A percentile compares a stretch with the other conserved stretches of the same genome.
These are phyloP conservation scores for Trichonephila clavata DNA, from an alignment of 1,140 invertebrate genomes.

Conservation along the genomic window DNA sequence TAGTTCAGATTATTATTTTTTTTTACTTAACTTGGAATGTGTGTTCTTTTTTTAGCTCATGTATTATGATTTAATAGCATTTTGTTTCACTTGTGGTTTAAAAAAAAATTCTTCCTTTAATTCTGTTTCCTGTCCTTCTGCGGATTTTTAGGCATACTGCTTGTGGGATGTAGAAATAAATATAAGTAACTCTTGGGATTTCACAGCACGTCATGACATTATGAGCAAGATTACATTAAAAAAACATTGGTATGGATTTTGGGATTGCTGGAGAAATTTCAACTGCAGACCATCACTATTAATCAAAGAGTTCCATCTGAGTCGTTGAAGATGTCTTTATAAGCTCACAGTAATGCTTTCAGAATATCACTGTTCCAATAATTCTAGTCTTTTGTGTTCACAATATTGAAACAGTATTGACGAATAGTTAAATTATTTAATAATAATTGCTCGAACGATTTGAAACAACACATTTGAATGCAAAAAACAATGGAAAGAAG, in stretches of 20 bases:
- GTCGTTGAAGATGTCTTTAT: not conserved
- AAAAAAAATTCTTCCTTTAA: not conserved
- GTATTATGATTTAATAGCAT: not conserved
- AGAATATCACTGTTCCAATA: not conserved
- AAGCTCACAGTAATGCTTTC: not conserved
- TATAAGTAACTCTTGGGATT: not conserved
- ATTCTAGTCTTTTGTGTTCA: not conserved
- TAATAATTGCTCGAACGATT: not conserved
- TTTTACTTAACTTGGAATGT: not conserved
- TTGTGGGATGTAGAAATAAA: not conserved
- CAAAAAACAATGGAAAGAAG: slow-evolving; percentile 1
- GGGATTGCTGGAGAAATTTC: not conserved
- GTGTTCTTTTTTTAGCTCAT: not conserved
- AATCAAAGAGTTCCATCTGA: not conserved
- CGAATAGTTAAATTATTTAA: not conserved
- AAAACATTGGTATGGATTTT: not conserved
- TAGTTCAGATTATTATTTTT: not conserved
- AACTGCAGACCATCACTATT: not conserved
- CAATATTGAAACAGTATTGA: not conserved
- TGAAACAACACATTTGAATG: not conserved
- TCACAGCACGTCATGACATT: not conserved
- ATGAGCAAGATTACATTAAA: not conserved
- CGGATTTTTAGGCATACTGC: not conserved
- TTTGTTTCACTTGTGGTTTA: not conserved
- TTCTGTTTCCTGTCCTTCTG: not conserved